Base-by-base conservation (phyloP, 1,140 invertebrate genomes). In the Drosophila lowei region DNA sequence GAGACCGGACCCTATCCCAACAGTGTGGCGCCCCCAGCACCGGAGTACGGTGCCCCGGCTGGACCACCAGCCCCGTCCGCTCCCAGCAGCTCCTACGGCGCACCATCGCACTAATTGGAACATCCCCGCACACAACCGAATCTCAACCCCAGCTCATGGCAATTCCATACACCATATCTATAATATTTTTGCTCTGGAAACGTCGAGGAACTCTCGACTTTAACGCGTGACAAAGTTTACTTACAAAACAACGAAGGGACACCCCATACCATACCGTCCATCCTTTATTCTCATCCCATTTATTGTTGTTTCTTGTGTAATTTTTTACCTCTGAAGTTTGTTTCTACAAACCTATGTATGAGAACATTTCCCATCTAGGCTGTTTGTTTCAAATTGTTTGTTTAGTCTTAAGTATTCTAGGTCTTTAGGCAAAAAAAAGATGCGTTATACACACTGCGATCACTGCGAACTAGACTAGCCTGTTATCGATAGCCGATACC, bases 31-130 rank as follows among this genome's bases (percentile, higher is more conserved):
- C 91, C 90, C 30, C 76, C 91, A 21, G 91, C 92, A 55, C 90
- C 92, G 57, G 92, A 93, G 65, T 93, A 92, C 68, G 93, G 92
- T 85, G 92, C 89, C 85, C 94, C 88, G 34, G 72, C 76, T 48
- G 83, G 75, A 85, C 90, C 90, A 2, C 89, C 90, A 25, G 84
- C 83, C 28, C 90, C 89, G 43, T 86, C 90, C 7, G 83, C 86
- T 46, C 90, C 90, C 56, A 91, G 89, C 77, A 88, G 89, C 73
- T 85, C 81, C 13, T 91, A 91, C 46, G 90, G 90, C 25, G 90
- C 84, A 43, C 90, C 90, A 2, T 79, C 89, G 21, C 85, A 91
- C 53, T 91, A 91, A 65, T n/a, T 7, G 21, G 8, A 25, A 42
- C 41, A 25, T 23, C 30, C 16, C 16, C 18, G 11, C 16, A 18